phyloP scores from a whole-genome alignment of 2,888 invertebrate species.

The Volucella bombylans region DNA sequence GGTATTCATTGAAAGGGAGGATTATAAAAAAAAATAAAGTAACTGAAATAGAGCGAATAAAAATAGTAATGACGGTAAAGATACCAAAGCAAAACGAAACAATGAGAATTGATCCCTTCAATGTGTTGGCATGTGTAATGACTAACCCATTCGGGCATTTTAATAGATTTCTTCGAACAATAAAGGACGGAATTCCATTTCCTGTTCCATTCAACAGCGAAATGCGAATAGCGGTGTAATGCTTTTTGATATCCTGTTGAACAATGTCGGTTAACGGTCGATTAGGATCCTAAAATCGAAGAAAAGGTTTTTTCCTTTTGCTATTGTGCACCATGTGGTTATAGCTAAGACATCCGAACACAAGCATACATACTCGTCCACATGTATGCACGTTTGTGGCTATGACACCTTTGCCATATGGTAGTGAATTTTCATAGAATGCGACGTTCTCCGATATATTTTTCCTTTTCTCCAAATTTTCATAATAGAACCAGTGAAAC shows the following conservation, averaged over 20 bases:
- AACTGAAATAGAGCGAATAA: neutral
- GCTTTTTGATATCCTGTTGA: conserved; percentile 27
- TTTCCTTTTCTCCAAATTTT: no score
- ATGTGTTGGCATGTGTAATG: neutral
- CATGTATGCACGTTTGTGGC: no score
- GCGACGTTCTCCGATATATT: no score
- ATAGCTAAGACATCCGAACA: no score
- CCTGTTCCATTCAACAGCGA: conserved; percentile 16
- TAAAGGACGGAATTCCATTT: conserved; percentile 38
- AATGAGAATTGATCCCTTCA: neutral
- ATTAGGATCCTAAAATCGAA: conserved; percentile 42
- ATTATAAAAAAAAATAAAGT: neutral
- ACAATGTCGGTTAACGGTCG: conserved; percentile 47
- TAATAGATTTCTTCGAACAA: conserved; percentile 36
- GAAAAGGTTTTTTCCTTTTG: conserved; percentile 1
- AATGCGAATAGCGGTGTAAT: conserved; percentile 11
- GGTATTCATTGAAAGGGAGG: no score
- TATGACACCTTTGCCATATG: no score
- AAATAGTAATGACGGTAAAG: neutral
- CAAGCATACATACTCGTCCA: no score
- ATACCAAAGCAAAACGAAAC: neutral
- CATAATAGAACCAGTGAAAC: no score
- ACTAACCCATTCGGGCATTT: conserved; percentile 20
- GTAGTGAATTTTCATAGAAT: no score
- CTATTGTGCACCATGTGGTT: no score